Evolutionary conservation across 2,888 invertebrate genomes (phyloP).

Genomic region (Drosophila eohydei): DNA sequence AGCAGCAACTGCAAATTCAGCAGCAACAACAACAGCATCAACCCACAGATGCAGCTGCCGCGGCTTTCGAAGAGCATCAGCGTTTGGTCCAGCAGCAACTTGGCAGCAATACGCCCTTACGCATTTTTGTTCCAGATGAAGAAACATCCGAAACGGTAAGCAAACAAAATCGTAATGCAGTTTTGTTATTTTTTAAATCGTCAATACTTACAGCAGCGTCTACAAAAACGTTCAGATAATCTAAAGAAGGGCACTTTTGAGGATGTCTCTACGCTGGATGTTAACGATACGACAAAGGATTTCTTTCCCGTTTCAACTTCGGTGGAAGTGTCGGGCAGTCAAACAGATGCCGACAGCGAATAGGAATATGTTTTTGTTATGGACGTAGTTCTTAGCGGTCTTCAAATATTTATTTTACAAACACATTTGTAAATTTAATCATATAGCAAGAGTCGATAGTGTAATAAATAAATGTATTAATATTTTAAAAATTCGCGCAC

Average conservation of each 20-base stretch:
- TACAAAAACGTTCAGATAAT: conserved; percentile 79
- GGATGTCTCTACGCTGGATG: conserved; percentile 44
- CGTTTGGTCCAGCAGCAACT: conserved; percentile 82
- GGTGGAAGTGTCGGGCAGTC: conserved; percentile 79
- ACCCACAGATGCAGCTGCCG: conserved; percentile 49
- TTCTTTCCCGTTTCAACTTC: conserved; percentile 80
- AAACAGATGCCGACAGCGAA: conserved; percentile 54
- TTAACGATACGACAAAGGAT: conserved; percentile 60
- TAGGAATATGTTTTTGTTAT: conserved; percentile 56
- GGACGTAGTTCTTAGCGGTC: conserved; percentile 37
- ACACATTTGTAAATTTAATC: conserved; percentile 63
- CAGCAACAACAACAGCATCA: conserved; percentile 51
- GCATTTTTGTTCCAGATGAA: conserved; percentile 86
- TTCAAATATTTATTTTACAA: conserved; percentile 64
- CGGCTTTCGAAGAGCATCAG: conserved; percentile 83
- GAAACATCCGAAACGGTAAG: conserved; percentile 76
- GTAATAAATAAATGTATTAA: conserved; percentile 68
- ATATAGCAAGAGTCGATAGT: conserved; percentile 69
- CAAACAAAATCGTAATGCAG: neutral
- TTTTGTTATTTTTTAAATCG: neutral
- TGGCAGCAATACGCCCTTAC: conserved; percentile 83
- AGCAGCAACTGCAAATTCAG: conserved; percentile 65
- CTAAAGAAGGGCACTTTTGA: conserved; percentile 73
- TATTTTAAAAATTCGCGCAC: conserved; percentile 5
- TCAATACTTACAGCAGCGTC: conserved; percentile 64